phyloP scores from a whole-genome alignment of 1,140 invertebrate species.

The Sitophilus oryzae region DNA sequence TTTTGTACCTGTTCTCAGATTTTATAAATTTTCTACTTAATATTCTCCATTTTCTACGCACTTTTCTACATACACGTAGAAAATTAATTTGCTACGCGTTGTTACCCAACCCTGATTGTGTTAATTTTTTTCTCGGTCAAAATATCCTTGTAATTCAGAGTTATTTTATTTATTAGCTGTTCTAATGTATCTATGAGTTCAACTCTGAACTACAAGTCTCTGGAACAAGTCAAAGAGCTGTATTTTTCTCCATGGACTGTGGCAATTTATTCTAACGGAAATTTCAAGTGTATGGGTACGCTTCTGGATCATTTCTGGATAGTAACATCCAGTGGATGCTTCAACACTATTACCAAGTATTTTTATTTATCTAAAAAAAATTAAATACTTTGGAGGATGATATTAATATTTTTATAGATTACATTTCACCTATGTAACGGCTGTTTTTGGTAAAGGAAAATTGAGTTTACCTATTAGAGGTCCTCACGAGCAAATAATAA shows the following conservation, averaged over 20 bases:
- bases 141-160: no score
- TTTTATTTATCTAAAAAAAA: no score
- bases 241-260: conserved; percentile 62
- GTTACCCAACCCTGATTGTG: no score
- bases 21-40: no score
- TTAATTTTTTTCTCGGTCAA: no score
- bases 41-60: no score
- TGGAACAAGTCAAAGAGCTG: conserved; percentile 28
- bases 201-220: conserved; percentile 13
- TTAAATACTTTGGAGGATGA: no score
- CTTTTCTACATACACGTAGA: no score
- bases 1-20: no score
- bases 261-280: conserved; percentile 60
- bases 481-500: conserved; percentile 61
- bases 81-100: no score
- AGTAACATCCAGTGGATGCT: conserved; percentile 53
- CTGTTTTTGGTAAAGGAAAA: conserved; percentile 58
- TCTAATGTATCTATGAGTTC: conserved; percentile 26
- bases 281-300: conserved; percentile 58
- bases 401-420: no score
- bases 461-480: conserved; percentile 51
- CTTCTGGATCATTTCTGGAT: conserved; percentile 60
- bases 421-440: conserved; percentile 56
- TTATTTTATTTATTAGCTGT: no score
- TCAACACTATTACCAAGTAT: conserved; percentile 15